A percentile compares a stretch with the other conserved stretches of the same genome.
These are phyloP conservation scores for Hoplias malabaricus DNA, from an alignment of 2,113 vertebrate genomes.

Conservation along the genomic window DNA sequence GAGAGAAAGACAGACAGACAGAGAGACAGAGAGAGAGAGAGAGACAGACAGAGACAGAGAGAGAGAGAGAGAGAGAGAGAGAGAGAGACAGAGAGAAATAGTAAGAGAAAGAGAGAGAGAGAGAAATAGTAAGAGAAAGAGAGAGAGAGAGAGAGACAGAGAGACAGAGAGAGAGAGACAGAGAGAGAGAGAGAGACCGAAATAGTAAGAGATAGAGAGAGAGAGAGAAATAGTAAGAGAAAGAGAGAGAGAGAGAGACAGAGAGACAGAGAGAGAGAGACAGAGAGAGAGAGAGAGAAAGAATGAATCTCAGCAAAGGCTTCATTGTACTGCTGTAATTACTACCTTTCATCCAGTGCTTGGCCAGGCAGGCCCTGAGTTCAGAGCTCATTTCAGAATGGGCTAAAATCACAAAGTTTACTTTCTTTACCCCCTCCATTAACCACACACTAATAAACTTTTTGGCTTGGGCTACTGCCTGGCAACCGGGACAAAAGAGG, in stretches of 20 bases:
- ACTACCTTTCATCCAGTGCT: slow-evolving; percentile 74
- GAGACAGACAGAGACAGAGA: slow-evolving; percentile 17
- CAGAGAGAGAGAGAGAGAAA: slow-evolving; percentile 52
- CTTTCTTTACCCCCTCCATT: slow-evolving; percentile 39
- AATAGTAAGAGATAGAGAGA: too few species aligned
- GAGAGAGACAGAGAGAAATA: slow-evolving; percentile 43
- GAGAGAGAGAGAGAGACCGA: slow-evolving; percentile 40
- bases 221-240: slow-evolving; percentile 20
- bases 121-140: slow-evolving; percentile 42
- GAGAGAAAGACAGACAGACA: slow-evolving; percentile 11
- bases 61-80: slow-evolving; percentile 34
- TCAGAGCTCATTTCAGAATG: slow-evolving; percentile 56
- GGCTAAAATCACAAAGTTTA: slow-evolving; percentile 51
- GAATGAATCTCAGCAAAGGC: slow-evolving; percentile 72
- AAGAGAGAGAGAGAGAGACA: too few species aligned
- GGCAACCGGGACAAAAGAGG: slow-evolving; percentile 35
- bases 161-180: slow-evolving; percentile 18
- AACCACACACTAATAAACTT: slow-evolving; percentile 53
- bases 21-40: slow-evolving; percentile 49
- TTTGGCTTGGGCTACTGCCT: slow-evolving; percentile 42
- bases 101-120: slow-evolving; percentile 2
- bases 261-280: too few species aligned
- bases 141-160: slow-evolving; percentile 40
- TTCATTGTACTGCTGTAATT: slow-evolving; percentile 76
- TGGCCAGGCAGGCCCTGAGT: slow-evolving; percentile 66